Evolutionary conservation across 2,888 invertebrate genomes (phyloP), one percentile per base, ranked within the genome.

Genomic region (Pheosia tremula): DNA sequence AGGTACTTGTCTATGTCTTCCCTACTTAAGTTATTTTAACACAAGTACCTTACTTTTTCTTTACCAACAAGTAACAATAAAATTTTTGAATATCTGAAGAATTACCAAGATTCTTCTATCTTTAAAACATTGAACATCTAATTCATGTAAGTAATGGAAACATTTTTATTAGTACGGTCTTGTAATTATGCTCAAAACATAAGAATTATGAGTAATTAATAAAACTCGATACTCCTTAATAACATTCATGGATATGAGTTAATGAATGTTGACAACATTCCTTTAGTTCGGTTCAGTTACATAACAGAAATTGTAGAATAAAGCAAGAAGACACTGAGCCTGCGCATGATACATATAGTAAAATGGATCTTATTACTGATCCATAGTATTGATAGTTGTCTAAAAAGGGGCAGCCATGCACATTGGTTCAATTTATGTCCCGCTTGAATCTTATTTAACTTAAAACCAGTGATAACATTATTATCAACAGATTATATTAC

Each of bases 291-390:
- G 24, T 50, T 47, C 4, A 4, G 47, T 36, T 37, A 53, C 0
- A 37, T 53, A 53, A 13, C 36, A 43, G 47, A 47, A 24, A 24
- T 24, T 50, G 63, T 52, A 11, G 71, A 65, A 56, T 61, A 61
- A 61, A 61, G 54, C 36, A 39, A 57, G 56, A 50, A 45, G 56
- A 43, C 43, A 5, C 8, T 43, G 43, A 10, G 43, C 9, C 10
- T 7, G 7, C 39, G 3, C 3, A 39, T 39, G 24, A 1, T 24
- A 24, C 24, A 0, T 24, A 2, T 1, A 41, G 5, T 41, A 41
- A 41, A 41, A 41, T 41, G 41, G 10, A 9, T 10, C 4, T 9
- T 45, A 9, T 45, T 10, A 45, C 10, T 7, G 43, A 11, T 9
- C 5, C 47, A 47, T n/a, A n/a, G 47, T 47, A 47, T n/a, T n/a